Base-by-base conservation (phyloP, 2,888 invertebrate genomes). In the Dolichomitus sp. region DNA sequence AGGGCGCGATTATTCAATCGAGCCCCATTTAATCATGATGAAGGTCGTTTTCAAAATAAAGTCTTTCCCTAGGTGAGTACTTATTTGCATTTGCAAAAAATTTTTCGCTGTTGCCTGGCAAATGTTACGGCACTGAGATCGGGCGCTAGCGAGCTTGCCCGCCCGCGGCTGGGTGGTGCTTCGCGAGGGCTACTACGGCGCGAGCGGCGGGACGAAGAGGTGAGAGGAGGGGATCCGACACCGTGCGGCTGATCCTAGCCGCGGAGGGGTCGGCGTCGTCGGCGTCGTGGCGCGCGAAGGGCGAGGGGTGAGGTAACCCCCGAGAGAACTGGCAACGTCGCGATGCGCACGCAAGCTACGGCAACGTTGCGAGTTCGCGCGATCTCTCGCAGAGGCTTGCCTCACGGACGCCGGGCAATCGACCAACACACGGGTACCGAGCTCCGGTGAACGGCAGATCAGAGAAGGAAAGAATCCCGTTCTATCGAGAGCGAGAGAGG, bases 401-500 rank as follows among this genome's bases (percentile, higher is more conserved):
- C 87, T 90, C 92, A 91, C 88, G 90, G 88, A 90, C 89, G 86
- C 87, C 85, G 85, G 86, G 87, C 89, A 86, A 92, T 91, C 91
- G 91, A 91, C 90, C 91, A 89, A 90, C 91, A 89, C 89, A 88
- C 86, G 84, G 84, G 65, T 48, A 30, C 48, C 40, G 37, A 73
- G 87, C 81, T 84, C 88, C 90, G 89, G 90, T 91, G 92, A 92
- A 92, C 90, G 91, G 90, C 89, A 86, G 81, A 89, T 85, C 89
- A 87, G 89, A 91, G 90, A 90, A 92, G 91, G 91, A 93, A 92
- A 91, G 93, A 93, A 93, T 93, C 92, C 92, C 92, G 93, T 93
- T 91, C 87, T 89, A 88, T 87, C 82, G 78, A 82, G 87, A 88
- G 85, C 77, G 88, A 86, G 85, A 87, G 84, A 86, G 81, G 48